Evolutionary conservation across 2,888 invertebrate species (phyloP).

Genomic region (Thelaira solivaga): DNA sequence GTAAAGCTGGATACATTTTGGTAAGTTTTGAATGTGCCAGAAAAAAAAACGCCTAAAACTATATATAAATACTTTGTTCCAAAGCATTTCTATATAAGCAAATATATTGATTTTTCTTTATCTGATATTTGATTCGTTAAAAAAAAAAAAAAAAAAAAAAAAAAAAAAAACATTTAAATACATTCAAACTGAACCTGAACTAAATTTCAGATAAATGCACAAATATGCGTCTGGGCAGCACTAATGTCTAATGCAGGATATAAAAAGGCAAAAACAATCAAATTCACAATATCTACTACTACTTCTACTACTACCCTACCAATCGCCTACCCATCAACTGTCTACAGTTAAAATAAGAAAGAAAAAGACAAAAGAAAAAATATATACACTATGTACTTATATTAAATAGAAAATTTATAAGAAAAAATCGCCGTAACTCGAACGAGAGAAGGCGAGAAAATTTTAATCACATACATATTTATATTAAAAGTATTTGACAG

Average conservation of each 20-base stretch:
- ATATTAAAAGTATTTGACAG: conserved; percentile 43
- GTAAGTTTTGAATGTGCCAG: conserved; percentile 77
- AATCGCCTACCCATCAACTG: conserved; percentile 56
- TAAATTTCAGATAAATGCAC: conserved; percentile 77
- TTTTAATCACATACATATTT: conserved; percentile 42
- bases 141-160: no score
- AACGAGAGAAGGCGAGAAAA: conserved; percentile 48
- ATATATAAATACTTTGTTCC: conserved; percentile 65
- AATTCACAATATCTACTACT: conserved; percentile 65
- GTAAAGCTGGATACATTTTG: conserved; percentile 76
- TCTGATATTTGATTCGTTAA: conserved; percentile 61
- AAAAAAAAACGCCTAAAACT: conserved; percentile 66
- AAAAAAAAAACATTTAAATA: conserved; percentile 67
- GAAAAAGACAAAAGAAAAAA: conserved; percentile 25
- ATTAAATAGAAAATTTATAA: conserved; percentile 5
- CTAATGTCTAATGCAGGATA: conserved; percentile 68
- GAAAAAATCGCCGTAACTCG: conserved; percentile 44
- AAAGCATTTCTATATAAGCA: conserved; percentile 66
- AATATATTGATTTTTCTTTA: conserved; percentile 65
- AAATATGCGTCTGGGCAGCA: conserved; percentile 75
- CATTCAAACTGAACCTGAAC: conserved; percentile 75
- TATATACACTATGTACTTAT: background rate
- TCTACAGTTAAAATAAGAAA: conserved; percentile 45
- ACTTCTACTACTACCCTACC: conserved; percentile 59
- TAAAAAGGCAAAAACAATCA: conserved; percentile 66